Conservation (phyloP, 2,797 vertebrate species). For the Leptatherina wallacei region DNA sequence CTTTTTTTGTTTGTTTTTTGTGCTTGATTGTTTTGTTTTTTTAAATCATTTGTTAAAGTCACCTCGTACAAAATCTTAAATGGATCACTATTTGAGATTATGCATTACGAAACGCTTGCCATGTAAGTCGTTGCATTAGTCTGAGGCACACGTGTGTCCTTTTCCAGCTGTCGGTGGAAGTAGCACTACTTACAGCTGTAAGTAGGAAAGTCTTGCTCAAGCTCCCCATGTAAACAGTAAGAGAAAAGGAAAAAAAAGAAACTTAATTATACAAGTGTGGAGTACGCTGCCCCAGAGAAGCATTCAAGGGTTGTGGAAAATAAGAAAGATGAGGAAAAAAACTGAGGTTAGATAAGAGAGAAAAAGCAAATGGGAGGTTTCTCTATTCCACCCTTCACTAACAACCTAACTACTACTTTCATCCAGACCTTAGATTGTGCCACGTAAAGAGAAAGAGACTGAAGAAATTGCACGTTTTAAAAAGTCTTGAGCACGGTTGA, state of each 20-base stretch:
- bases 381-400: conserved; percentile 49
- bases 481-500: conserved; percentile 33
- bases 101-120: neutral
- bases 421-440: conserved; percentile 43
- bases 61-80: neutral
- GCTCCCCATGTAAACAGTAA: conserved; percentile 28
- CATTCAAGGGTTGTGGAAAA: conserved; percentile 40
- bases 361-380: conserved; percentile 26
- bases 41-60: neutral
- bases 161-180: conserved; percentile 13
- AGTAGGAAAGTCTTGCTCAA: conserved; percentile 19
- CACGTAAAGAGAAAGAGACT: conserved; percentile 45
- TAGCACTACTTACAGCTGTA: conserved; percentile 6
- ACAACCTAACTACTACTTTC: conserved; percentile 71
- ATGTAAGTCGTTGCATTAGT: neutral
- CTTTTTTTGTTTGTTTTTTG: too few relatives aligned
- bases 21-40: neutral
- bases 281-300: conserved; percentile 29
- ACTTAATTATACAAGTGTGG: conserved; percentile 16
- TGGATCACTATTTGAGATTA: neutral
- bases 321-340: conserved; percentile 30
- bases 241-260: conserved; percentile 16
- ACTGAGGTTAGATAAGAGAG: conserved; percentile 36
- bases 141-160: neutral
- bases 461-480: conserved; percentile 59